phyloP scores from a whole-genome alignment of 2,888 invertebrate species.

The Oscheius sp. region DNA sequence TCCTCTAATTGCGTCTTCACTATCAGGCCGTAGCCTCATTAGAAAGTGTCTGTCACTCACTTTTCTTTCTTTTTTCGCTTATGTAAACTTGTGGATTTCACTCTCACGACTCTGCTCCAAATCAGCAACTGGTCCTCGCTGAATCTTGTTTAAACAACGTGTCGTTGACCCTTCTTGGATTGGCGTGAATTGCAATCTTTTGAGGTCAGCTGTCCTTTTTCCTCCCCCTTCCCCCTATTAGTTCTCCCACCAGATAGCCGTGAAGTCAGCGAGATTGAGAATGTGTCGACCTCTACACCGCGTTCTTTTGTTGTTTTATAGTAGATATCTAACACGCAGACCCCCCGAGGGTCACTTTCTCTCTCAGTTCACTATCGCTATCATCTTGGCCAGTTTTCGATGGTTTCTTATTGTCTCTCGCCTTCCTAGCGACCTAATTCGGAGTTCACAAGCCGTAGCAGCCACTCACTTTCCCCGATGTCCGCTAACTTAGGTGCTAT shows the following conservation, averaged over 20 bases:
- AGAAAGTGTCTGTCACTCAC: slow-evolving; percentile 1
- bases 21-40: slow-evolving; percentile 2
- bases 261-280: slow-evolving; percentile 7
- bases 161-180: background rate
- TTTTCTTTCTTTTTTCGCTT: background rate
- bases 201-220: slow-evolving; percentile 24
- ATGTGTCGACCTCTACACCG: slow-evolving; percentile 10
- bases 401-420: slow-evolving; percentile 36
- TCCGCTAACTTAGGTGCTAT: slow-evolving; percentile 23
- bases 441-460: slow-evolving; percentile 12
- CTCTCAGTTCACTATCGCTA: slow-evolving; percentile 31
- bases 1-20: slow-evolving; percentile 28
- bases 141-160: slow-evolving; percentile 15
- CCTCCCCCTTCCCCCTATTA: background rate
- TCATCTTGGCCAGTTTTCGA: slow-evolving; percentile 32
- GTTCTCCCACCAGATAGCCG: background rate
- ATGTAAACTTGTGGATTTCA: too few relatives aligned
- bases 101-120: slow-evolving; percentile 22
- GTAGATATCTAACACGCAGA: background rate
- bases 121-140: slow-evolving; percentile 7
- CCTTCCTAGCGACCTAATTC: slow-evolving; percentile 27
- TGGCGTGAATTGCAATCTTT: slow-evolving; percentile 15
- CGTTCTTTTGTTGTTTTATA: slow-evolving; percentile 28
- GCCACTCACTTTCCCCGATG: slow-evolving; percentile 25
- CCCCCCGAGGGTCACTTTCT: slow-evolving; percentile 24